Evolutionary conservation across 2,113 vertebrate genomes (phyloP).

Genomic region (Pandion haliaetus): DNA sequence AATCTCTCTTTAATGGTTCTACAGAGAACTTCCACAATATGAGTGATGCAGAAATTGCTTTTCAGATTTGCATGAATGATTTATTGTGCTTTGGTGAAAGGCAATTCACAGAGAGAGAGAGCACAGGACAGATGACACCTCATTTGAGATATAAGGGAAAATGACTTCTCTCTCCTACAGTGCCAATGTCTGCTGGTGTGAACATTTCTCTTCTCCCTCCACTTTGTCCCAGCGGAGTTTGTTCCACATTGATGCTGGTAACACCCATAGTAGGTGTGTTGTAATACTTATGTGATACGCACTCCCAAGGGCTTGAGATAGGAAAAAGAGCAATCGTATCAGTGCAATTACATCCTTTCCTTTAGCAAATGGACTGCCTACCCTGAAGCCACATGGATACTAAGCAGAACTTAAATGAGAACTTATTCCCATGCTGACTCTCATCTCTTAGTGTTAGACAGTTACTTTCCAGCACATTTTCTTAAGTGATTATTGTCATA

Average conservation of each 20-base stretch:
- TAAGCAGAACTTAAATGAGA: neutral
- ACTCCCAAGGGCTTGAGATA: neutral
- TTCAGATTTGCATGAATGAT: constrained; percentile 38
- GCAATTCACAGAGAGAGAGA: neutral
- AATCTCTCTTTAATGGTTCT: neutral
- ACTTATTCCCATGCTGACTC: neutral
- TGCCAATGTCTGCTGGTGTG: neutral
- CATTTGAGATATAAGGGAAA: neutral
- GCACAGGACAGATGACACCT: neutral
- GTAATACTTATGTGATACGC: neutral
- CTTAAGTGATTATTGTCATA: neutral
- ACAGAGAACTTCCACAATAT: neutral
- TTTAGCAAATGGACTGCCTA: neutral
- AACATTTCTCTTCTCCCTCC: neutral
- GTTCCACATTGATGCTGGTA: neutral
- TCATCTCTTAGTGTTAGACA: neutral
- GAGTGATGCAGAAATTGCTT: constrained; percentile 43
- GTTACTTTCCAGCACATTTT: neutral
- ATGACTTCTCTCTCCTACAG: neutral
- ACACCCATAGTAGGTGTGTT: neutral
- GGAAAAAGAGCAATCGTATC: neutral
- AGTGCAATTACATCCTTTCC: neutral
- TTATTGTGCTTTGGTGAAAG: constrained; percentile 32
- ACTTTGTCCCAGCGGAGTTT: neutral
- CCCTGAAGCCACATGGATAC: neutral